Percentiles rank a stretch among this genome's conserved stretches.
Conservation (phyloP, 2,888 invertebrate species). For the Taphrorychus bicolor region DNA sequence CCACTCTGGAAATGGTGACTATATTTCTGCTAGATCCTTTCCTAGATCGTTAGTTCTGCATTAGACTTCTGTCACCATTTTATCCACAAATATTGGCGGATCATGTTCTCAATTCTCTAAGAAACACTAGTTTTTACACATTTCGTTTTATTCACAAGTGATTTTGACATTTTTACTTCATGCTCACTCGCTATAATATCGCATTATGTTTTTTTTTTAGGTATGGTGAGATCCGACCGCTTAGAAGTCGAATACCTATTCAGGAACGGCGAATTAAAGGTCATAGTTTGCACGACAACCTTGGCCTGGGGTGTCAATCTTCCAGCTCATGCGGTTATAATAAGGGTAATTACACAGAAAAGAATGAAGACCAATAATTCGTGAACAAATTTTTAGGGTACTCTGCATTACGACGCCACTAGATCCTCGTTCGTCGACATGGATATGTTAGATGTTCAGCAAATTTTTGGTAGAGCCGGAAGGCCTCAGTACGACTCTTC, state of each 20-base stretch:
- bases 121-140: too few relatives aligned
- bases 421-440: slow-evolving; percentile 93
- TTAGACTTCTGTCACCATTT: too few relatives aligned
- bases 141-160: too few relatives aligned
- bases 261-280: slow-evolving; percentile 84
- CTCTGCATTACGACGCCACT: slow-evolving; percentile 96
- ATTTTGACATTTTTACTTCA: neutral
- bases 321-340: slow-evolving; percentile 97
- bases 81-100: too few relatives aligned
- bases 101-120: too few relatives aligned
- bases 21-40: too few relatives aligned
- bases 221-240: slow-evolving; percentile 62
- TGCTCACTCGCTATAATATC: neutral
- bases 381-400: slow-evolving; percentile 71
- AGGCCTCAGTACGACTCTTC: slow-evolving; percentile 96
- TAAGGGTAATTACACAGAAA: slow-evolving; percentile 69
- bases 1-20: too few relatives aligned
- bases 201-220: slow-evolving; percentile 53
- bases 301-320: slow-evolving; percentile 99
- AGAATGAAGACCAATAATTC: neutral
- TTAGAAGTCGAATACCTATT: slow-evolving; percentile 80
- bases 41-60: too few relatives aligned
- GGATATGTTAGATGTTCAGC: slow-evolving; percentile 95
- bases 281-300: slow-evolving; percentile 95
- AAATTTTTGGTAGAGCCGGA: slow-evolving; percentile 98